Base-by-base conservation (phyloP, 2,888 invertebrate genomes). In the Chorisops tibialis region DNA sequence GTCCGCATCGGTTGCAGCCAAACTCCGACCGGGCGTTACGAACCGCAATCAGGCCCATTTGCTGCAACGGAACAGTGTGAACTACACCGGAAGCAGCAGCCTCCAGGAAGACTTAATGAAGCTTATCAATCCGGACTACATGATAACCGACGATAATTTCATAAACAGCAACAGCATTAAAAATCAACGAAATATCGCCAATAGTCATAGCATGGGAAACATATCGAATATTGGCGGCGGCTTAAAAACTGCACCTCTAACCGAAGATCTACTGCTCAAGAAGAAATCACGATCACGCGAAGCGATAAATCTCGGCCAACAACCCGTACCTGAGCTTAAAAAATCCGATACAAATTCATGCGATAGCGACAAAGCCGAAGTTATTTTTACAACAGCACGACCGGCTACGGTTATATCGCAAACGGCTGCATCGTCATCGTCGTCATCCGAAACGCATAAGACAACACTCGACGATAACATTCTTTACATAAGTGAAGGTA, bases 61-160 rank as follows among this genome's bases (percentile, higher is more conserved):
- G 35, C 39, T 85, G 11, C 70, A 72, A 51, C 63, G 72, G 7
- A 68, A 71, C 22, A 72, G 70, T 47, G 69, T 70, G 0, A 71
- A 69, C 52, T 69, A 67, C 18, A 65, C 71, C 9, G 60, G 60
- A n/a, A 71, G 69, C 30, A 85, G 83, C 68, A 87, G 86, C 19
- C 80, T 89, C 24, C 88, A 93, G 80, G 93, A 94, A 75, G 94
- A 95, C 73, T 79, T 92, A 19, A 87, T 93, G 82, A 86, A 91
- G 50, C 81, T 94, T 22, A 94, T 94, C 71, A 90, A 91, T 77
- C 92, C 91, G 0, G 92, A 92, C 70, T 82, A 80, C 69, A 79
- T 81, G 60, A 79, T 81, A 6, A 66, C 63, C 58, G 74, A 76
- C 21, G 70, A 71, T 7, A 78, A 78, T 56, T 67, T 59, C 35